Base-by-base conservation (phyloP, 92 coral and sea anemone genomes). In the Zoanthus sociatus region DNA sequence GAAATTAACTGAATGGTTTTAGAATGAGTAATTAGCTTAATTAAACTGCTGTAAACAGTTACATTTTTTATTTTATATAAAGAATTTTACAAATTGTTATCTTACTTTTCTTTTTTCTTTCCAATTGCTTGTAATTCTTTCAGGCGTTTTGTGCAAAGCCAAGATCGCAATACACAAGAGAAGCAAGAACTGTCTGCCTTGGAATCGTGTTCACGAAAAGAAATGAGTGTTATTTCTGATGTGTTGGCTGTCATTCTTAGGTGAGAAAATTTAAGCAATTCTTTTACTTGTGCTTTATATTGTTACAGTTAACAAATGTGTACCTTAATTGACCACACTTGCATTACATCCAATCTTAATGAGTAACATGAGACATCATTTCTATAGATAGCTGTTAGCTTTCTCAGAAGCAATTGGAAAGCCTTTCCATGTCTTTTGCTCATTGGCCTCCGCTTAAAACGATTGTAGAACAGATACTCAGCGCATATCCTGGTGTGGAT, bases 241-340 rank as follows among this genome's bases (percentile, higher is more conserved):
- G 93, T 93, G 45, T 77, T 97, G 71, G 95, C 99, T 58, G 98
- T 97, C 46, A 90, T 97, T 53, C 90, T 97, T 17, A 97, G 99
- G 99, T 97, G 48, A 83, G 76, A 73, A 83, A 2, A 2, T 42
- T 3, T 67, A 7, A 53, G 4, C 20, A 26, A 37, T 37, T 37
- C 4, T 37, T 37, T 37, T 37, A 37, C 42, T 37, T 37, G 42
- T 37, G 42, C 4, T 37, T 37, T 37, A 4, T 37, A 2, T 4
- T 37, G 42, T 37, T 37, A 37, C 2, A 37, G 42, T 37, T 37
- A 37, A 1, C 42, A 37, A 37, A 37, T 37, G 42, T 37, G 42
- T 37, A 37, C 42, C 42, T 37, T 2, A 4, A 2, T 37, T 37
- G 42, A 37, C 42, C 42, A 37, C 42, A 37, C 4, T 37, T 2